A percentile compares a stretch with the other conserved stretches of the same genome.
phyloP scores from a whole-genome alignment of 2,113 vertebrate genomes.

The Anhinga rufa region DNA sequence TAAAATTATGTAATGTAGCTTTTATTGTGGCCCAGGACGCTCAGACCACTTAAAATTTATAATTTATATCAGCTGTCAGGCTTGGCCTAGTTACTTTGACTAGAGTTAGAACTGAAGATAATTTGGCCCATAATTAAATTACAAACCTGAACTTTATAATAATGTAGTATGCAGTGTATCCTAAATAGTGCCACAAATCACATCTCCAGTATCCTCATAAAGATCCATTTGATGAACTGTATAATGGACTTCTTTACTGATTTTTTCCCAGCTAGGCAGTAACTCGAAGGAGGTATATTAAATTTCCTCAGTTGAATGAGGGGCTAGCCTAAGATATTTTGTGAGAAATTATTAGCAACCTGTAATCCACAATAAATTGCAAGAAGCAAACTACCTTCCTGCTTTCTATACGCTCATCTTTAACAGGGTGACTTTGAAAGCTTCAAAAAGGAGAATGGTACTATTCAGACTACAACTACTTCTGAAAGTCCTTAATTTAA shows the following conservation, averaged over 20 bases:
- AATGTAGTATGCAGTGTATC: slow-evolving; percentile 38
- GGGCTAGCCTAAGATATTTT: neutral
- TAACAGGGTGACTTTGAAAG: slow-evolving; percentile 35
- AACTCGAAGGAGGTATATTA: slow-evolving; percentile 10
- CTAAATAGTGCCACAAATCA: slow-evolving; percentile 55
- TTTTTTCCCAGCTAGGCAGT: slow-evolving; percentile 3
- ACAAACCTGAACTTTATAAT: slow-evolving; percentile 59
- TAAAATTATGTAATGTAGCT: slow-evolving; percentile 11
- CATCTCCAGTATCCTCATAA: slow-evolving; percentile 49
- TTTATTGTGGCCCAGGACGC: neutral
- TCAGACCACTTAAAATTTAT: slow-evolving; percentile 4
- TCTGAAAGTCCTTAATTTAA: neutral
- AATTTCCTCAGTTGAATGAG: neutral
- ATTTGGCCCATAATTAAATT: slow-evolving; percentile 55
- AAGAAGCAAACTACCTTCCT: neutral
- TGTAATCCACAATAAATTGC: slow-evolving; percentile 35
- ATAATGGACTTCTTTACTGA: slow-evolving; percentile 26
- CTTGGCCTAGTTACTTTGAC: slow-evolving; percentile 6
- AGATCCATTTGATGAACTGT: slow-evolving; percentile 45
- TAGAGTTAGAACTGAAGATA: slow-evolving; percentile 49
- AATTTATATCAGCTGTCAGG: slow-evolving; percentile 44
- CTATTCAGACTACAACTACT: neutral
- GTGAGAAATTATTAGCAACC: slow-evolving; percentile 43
- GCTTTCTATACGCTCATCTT: neutral
- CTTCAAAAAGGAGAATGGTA: neutral